Evolutionary conservation across 2,888 invertebrate species (phyloP), one percentile per base, ranked within the genome.

Genomic region (Halictus quadricinctus): DNA sequence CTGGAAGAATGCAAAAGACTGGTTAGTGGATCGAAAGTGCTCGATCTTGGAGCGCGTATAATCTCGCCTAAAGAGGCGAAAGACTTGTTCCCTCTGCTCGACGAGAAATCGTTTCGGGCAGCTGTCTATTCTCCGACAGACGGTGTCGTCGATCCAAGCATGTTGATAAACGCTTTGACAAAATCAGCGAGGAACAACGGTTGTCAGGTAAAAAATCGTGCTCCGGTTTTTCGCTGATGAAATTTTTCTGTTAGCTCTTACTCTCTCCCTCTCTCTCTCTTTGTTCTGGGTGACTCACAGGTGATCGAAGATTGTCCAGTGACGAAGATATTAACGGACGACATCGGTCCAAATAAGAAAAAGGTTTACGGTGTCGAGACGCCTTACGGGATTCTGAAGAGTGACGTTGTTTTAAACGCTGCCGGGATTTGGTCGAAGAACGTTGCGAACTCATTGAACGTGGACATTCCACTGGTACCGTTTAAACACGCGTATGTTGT

Each of bases 401-500:
- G 98, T 0, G 96, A 96, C 87, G 96, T 96, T 86, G 96, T 98
- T 1, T 96, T 98, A 4, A 98, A 98, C 94, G 96, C 98, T 84
- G 96, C 96, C 94, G 98, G 97, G 48, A 98, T 96, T 0, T 99
- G 98, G 98, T 97, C 98, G 0, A 96, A 97, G 7, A 96, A 97
- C 81, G 95, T 98, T 21, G 96, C 97, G 0, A 95, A 96, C 87
- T 96, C 96, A 95, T 96, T 96, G 0, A 97, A 97, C 1, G 93
- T 96, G 0, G 94, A 96, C 79, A 95, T 98, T 21, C 98, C 98
- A 0, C 90, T 98, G 54, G 95, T 97, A 18, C 97, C 98, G 0
- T 97, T 98, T 96, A 98, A 98, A 92, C 98, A 99, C 93, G 97
- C 98, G 0, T 99, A 98, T 92, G 96, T 98, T 8, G 96, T 98